Percentiles rank a stretch among this genome's conserved stretches.
Conservation (phyloP, 2,797 vertebrate species). For the Psittacula echo region DNA sequence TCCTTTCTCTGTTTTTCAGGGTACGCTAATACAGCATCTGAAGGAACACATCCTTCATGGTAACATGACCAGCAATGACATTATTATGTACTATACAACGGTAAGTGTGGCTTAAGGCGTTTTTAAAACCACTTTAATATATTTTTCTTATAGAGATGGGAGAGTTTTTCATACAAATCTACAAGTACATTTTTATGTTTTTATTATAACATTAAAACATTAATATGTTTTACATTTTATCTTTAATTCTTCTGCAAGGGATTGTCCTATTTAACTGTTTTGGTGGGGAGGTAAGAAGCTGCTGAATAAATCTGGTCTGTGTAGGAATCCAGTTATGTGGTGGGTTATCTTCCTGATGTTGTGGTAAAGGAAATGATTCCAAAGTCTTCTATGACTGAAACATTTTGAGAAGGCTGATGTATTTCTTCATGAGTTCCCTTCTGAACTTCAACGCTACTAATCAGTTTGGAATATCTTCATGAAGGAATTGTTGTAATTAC, state of each 20-base stretch:
- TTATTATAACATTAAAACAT: no score
- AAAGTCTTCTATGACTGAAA: background rate
- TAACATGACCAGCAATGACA: slow-evolving; percentile 87
- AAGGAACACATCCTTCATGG: slow-evolving; percentile 95
- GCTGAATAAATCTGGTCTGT: background rate
- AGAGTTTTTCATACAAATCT: background rate
- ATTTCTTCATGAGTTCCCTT: background rate
- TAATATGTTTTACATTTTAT: background rate
- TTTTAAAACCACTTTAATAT: background rate
- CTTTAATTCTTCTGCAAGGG: background rate
- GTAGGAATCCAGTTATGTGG: background rate
- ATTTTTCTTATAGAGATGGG: background rate
- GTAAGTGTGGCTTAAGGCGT: slow-evolving; percentile 72
- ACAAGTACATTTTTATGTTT: background rate
- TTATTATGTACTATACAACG: slow-evolving; percentile 95
- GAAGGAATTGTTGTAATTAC: background rate
- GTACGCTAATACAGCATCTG: slow-evolving; percentile 93
- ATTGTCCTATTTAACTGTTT: background rate
- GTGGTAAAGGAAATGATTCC: background rate
- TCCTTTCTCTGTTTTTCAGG: slow-evolving; percentile 73
- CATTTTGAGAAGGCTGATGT: background rate
- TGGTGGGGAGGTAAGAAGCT: background rate
- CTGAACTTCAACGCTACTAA: background rate
- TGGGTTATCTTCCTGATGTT: background rate
- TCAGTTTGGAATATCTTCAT: background rate